Evolutionary conservation across 2,797 vertebrate species (phyloP).

Genomic region (Anomalospiza imberbis): DNA sequence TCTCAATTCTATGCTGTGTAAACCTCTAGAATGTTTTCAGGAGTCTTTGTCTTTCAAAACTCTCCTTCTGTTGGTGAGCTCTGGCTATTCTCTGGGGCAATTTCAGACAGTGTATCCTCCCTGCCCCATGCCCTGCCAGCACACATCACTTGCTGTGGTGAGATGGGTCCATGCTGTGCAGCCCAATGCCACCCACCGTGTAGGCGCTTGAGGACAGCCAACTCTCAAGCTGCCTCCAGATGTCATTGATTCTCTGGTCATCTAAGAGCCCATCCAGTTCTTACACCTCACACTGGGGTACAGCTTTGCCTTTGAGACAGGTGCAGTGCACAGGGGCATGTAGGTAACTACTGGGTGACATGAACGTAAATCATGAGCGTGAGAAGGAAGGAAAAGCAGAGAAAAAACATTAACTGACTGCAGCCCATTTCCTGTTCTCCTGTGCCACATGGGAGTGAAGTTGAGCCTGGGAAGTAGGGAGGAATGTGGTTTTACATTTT

Average conservation of each 20-base stretch:
- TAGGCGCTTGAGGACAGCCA: fast-evolving
- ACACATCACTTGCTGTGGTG: not conserved
- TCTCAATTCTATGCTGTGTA: not conserved
- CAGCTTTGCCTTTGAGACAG: not conserved
- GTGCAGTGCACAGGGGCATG: fast-evolving
- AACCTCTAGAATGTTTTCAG: not conserved
- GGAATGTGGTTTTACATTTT: not conserved
- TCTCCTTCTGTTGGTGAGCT: not conserved
- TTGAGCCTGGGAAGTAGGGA: not conserved
- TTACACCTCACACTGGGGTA: not conserved
- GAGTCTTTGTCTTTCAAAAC: not conserved
- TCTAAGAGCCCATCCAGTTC: not conserved
- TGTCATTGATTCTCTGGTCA: not conserved
- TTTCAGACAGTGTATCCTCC: not conserved
- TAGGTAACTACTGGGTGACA: not conserved
- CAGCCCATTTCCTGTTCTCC: not conserved
- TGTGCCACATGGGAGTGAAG: not conserved
- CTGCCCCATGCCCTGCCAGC: not conserved
- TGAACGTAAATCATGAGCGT: not conserved
- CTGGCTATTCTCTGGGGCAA: not conserved
- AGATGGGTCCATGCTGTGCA: fast-evolving
- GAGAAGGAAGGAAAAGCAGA: not conserved
- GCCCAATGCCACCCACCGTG: not conserved
- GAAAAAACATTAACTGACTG: not conserved
- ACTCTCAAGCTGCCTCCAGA: not conserved